Percentiles rank a stretch among this genome's conserved stretches.
Conservation (phyloP, 1,140 invertebrate species). For the Campoletis sonorensis region DNA sequence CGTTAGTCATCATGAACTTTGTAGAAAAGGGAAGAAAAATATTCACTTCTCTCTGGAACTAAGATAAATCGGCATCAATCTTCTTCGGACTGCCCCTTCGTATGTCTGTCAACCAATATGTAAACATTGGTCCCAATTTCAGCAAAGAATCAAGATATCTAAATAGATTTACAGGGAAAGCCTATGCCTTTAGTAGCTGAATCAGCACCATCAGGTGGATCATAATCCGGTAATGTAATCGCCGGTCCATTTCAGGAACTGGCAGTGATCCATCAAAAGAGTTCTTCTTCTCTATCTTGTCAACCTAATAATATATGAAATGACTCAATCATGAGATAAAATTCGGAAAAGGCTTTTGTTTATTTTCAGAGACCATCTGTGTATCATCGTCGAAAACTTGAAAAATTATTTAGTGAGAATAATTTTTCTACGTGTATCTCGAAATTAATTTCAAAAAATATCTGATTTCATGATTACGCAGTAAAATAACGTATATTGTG, state of each 20-base stretch:
- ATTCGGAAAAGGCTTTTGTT: too few relatives aligned
- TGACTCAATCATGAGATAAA: too few relatives aligned
- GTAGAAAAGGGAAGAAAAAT: too few relatives aligned
- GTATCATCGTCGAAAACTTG: too few relatives aligned
- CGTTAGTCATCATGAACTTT: too few relatives aligned
- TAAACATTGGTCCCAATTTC: background rate
- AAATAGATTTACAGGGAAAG: background rate
- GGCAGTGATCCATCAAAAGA: background rate
- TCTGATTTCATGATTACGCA: too few relatives aligned
- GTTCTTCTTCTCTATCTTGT: background rate
- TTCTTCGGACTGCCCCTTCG: background rate
- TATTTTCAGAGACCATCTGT: too few relatives aligned
- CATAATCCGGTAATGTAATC: background rate
- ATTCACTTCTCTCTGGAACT: background rate
- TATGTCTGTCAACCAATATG: background rate
- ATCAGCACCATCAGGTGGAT: background rate
- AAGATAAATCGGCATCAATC: background rate
- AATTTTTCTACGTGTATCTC: too few relatives aligned
- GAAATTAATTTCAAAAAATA: too few relatives aligned
- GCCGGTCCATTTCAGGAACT: background rate
- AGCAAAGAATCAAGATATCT: background rate
- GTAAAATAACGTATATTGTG: too few relatives aligned
- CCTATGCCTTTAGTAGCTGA: background rate
- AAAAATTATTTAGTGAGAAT: too few relatives aligned
- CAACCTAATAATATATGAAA: background rate